Base-by-base conservation (phyloP, 2,888 invertebrate genomes). In the Agrilus mali region DNA sequence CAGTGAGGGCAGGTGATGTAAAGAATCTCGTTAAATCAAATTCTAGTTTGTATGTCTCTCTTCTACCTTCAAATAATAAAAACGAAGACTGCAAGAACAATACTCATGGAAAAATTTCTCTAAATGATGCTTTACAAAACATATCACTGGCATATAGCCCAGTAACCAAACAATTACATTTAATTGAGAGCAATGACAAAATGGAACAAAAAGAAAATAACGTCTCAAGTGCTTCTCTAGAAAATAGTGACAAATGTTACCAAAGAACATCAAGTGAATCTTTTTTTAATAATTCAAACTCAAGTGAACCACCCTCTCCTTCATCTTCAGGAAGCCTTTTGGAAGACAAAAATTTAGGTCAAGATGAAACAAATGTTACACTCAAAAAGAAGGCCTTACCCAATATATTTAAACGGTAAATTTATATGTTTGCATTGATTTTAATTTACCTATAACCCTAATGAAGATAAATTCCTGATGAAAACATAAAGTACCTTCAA, bases 81-180 rank as follows among this genome's bases (percentile, higher is more conserved):
- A 44, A 48, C 42, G 42, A 43, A 44, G 44, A 48, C 14, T 16
- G 42, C 38, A 42, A 44, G 41, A 54, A 51, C 47, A 54, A 48
- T 41, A 50, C 49, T 47, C 55, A 49, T 50, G 51, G 55, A 52
- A 63, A 60, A 49, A 68, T 76, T 62, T 73, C 74, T 48, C 69
- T 83, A 48, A 79, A 78, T 59, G 78, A 80, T 64, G 80, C 82
- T 41, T 65, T 84, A 55, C 78, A 82, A 60, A 80, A 75, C 61
- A 81, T 84, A 70, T 80, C 82, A 50, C 65, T 84, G 49, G 80
- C 82, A 3, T 84, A 83, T 65, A 82, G 80, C 61, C 83, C 83
- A 12, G 71, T 80, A 38, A 83, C 82, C 17, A 83, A 80, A 60
- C 80, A 82, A 55, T 64, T 82, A 48, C 82, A 81, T 64, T 73